Conservation (phyloP, 2,797 vertebrate genomes). For the Poecilia wingei region DNA sequence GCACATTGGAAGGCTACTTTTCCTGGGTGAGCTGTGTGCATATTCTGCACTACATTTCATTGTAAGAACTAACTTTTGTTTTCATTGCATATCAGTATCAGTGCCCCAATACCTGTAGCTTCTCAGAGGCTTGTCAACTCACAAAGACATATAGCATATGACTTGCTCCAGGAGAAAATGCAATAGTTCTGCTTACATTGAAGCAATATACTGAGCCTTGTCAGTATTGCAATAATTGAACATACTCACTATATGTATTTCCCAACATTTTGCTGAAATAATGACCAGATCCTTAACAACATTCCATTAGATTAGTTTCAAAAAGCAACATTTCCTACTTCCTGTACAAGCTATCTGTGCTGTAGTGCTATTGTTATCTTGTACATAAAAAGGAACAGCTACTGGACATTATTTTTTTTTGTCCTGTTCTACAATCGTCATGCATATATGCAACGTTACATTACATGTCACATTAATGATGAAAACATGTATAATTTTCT, state of each 20-base stretch:
- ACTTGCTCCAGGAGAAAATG: not conserved
- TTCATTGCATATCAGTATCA: not conserved
- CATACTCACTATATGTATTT: not conserved
- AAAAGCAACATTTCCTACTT: not conserved
- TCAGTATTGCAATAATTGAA: not conserved
- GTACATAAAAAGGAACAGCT: not conserved
- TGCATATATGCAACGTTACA: not conserved
- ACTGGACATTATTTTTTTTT: not conserved
- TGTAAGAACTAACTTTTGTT: not conserved
- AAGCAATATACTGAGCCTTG: not conserved
- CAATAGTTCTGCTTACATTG: not conserved
- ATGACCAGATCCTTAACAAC: not conserved
- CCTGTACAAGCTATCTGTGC: not conserved
- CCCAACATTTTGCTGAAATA: not conserved
- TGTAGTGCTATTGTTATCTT: not conserved
- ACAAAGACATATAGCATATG: not conserved
- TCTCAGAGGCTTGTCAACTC: not conserved
- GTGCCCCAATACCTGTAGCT: not conserved
- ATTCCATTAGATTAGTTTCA: not conserved
- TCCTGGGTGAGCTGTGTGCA: not conserved
- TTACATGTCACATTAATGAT: not conserved
- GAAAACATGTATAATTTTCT: not conserved
- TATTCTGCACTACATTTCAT: not conserved
- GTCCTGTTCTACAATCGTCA: not conserved
- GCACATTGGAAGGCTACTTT: not conserved